phyloP scores from a whole-genome alignment of 2,797 vertebrate species.

The Distichodus sexfasciatus region DNA sequence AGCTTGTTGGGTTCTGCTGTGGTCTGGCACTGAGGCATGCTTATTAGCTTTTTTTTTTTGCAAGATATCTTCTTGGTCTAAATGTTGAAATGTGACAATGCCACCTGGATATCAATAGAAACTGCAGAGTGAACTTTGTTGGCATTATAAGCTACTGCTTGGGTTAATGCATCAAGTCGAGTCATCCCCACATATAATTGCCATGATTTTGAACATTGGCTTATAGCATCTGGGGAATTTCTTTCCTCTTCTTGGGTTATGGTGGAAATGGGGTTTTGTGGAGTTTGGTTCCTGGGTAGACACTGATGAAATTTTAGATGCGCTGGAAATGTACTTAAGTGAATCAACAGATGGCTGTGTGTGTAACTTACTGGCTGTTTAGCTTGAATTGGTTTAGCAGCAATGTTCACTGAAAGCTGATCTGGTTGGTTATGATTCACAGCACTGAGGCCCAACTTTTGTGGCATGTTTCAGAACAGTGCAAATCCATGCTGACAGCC shows the following conservation, averaged over 20 bases:
- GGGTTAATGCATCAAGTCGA: too few relatives aligned
- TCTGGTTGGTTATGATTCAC: background rate
- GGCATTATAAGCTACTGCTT: too few relatives aligned
- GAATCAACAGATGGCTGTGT: background rate
- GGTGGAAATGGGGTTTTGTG: background rate
- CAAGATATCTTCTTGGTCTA: too few relatives aligned
- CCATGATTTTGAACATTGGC: background rate
- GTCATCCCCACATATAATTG: background rate
- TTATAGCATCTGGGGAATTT: background rate
- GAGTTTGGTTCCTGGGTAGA: slow-evolving; percentile 4
- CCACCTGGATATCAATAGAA: too few relatives aligned
- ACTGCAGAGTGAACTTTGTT: too few relatives aligned
- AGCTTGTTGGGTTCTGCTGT: background rate
- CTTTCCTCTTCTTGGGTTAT: background rate
- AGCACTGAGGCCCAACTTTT: background rate
- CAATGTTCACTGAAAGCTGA: slow-evolving; percentile 3
- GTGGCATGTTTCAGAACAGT: background rate
- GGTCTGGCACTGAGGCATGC: background rate
- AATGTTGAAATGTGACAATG: too few relatives aligned
- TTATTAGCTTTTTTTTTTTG: background rate
- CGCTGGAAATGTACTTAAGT: slow-evolving; percentile 24
- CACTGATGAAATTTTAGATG: background rate
- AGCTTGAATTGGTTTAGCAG: slow-evolving; percentile 18
- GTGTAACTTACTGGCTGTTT: slow-evolving; percentile 2
- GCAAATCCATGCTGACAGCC: background rate